phyloP scores from a whole-genome alignment of 2,113 vertebrate species.

The Melanerpes formicivorus region DNA sequence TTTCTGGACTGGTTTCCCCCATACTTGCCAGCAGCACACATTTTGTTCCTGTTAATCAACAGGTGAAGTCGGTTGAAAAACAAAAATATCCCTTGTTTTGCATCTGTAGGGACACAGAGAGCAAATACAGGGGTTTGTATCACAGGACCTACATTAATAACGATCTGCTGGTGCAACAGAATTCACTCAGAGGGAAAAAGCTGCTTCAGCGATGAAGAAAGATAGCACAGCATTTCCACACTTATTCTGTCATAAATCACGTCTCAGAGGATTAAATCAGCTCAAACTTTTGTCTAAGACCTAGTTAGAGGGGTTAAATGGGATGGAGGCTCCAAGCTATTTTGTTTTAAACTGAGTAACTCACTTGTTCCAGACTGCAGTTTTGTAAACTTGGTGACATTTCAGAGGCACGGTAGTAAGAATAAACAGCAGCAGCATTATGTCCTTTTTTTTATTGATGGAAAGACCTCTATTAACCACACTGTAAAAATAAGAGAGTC shows the following conservation, averaged over 20 bases:
- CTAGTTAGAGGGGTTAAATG: not conserved
- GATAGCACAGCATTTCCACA: not conserved
- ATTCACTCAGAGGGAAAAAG: not conserved
- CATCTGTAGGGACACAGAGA: not conserved
- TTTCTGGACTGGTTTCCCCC: not conserved
- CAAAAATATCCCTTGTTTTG: not conserved
- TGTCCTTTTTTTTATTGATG: slow-evolving; percentile 41
- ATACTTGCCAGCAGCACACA: not conserved
- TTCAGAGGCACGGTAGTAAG: slow-evolving; percentile 23
- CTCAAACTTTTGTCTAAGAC: not conserved
- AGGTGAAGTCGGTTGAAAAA: not conserved
- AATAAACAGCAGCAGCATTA: slow-evolving; percentile 44
- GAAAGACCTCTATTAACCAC: slow-evolving; percentile 55
- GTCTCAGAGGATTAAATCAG: not conserved
- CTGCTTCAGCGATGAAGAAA: not conserved
- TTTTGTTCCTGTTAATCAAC: not conserved
- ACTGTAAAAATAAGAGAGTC: slow-evolving; percentile 39
- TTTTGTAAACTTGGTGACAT: slow-evolving; percentile 49
- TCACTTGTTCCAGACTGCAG: not conserved
- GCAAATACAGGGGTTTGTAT: not conserved
- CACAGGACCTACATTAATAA: not conserved
- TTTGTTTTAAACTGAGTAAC: slow-evolving; percentile 39
- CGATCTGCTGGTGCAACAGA: not conserved
- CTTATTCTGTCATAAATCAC: not conserved
- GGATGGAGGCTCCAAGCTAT: not conserved